Evolutionary conservation across 2,888 invertebrate genomes (phyloP).

Genomic region (Drosophila anceps): DNA sequence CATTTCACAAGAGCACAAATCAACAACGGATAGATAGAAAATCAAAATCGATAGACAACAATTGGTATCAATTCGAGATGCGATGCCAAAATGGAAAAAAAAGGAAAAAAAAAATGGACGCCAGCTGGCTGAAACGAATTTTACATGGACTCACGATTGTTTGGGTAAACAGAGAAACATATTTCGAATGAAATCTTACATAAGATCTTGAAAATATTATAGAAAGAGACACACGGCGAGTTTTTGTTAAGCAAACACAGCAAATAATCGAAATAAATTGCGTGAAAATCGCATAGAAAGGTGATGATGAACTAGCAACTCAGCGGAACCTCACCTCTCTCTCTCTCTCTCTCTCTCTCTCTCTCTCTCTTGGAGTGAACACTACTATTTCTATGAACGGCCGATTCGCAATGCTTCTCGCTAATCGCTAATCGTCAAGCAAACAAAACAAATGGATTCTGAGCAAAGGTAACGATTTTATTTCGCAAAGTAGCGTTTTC

Average conservation of each 20-base stretch:
- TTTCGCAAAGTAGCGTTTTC: no score
- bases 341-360: neutral
- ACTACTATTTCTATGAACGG: no score
- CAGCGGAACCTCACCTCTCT: neutral
- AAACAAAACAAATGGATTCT: no score
- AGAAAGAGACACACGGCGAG: no score
- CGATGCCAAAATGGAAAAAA: no score
- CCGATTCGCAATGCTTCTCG: no score
- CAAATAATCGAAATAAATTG: neutral
- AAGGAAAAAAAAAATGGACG: no score
- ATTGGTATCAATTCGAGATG: constrained; percentile 13
- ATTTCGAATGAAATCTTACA: neutral
- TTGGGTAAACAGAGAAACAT: neutral
- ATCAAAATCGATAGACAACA: constrained; percentile 21
- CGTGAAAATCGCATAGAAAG: neutral
- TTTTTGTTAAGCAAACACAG: neutral
- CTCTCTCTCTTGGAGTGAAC: no score
- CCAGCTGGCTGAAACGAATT: neutral
- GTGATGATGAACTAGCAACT: neutral
- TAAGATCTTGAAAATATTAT: neutral
- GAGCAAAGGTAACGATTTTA: no score
- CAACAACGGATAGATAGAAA: constrained; percentile 10
- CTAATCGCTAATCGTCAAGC: no score
- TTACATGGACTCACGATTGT: neutral
- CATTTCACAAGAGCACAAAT: constrained; percentile 19